These are phyloP conservation scores for Clupea harengus DNA, from an alignment of 2,113 vertebrate species.

Conservation along the genomic window DNA sequence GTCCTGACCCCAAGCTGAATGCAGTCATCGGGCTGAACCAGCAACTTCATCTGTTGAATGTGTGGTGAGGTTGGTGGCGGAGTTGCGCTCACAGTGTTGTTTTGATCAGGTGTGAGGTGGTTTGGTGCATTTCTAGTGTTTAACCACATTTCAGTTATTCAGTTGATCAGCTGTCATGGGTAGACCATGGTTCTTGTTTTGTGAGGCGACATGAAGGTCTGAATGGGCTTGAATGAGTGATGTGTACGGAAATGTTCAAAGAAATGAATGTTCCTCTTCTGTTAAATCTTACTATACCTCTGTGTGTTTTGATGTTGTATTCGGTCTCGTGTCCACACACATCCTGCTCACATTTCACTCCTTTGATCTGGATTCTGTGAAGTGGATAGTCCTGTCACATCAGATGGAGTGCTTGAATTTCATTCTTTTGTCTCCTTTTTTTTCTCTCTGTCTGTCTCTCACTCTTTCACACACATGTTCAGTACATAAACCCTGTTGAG, in stretches of 20 bases:
- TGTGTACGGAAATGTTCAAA: not conserved
- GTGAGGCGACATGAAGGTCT: no score
- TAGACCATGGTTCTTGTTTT: not conserved
- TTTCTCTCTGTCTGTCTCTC: not conserved
- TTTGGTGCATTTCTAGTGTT: not conserved
- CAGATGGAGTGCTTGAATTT: not conserved
- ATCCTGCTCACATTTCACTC: constrained; percentile 43
- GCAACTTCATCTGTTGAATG: not conserved
- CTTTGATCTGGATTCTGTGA: constrained; percentile 34
- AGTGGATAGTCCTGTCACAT: not conserved
- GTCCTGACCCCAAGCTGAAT: not conserved
- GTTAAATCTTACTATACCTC: not conserved
- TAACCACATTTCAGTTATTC: not conserved
- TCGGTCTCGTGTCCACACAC: not conserved
- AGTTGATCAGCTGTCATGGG: not conserved
- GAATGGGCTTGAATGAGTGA: no score
- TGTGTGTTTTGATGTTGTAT: not conserved
- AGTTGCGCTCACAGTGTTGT: not conserved
- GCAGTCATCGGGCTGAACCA: not conserved
- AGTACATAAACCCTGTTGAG: not conserved
- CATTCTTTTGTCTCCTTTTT: not conserved
- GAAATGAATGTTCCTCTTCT: not conserved
- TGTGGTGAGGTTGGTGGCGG: not conserved
- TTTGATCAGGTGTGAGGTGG: not conserved
- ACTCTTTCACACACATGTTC: not conserved